Percentiles rank a stretch among this genome's conserved stretches.
phyloP scores from a whole-genome alignment of 2,113 vertebrate genomes.

The Spilogale gracilis region DNA sequence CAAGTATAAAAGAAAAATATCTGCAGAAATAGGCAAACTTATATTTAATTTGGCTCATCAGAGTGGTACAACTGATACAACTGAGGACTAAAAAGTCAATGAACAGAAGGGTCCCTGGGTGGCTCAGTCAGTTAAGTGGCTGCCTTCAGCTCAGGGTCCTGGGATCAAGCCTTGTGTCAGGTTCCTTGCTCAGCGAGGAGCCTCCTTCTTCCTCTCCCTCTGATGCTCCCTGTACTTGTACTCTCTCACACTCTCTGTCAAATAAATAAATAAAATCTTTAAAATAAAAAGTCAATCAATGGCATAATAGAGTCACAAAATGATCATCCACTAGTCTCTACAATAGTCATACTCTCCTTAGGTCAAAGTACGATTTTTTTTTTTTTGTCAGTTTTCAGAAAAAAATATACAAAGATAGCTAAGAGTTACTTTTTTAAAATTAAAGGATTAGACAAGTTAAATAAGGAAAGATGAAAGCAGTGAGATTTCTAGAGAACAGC shows the following conservation, averaged over 20 bases:
- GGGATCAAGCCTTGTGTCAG: neutral
- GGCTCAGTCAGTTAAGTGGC: neutral
- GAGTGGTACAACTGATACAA: neutral
- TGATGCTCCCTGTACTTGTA: neutral
- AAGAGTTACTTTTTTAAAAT: neutral
- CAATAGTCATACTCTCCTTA: neutral
- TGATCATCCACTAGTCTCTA: neutral
- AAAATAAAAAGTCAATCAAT: neutral
- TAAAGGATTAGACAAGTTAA: neutral
- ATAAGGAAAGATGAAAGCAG: neutral
- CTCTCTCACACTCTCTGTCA: neutral
- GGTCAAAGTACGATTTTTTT: neutral
- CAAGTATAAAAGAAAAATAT: neutral
- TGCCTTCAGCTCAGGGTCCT: neutral
- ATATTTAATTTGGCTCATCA: conserved; percentile 39
- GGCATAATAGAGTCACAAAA: neutral
- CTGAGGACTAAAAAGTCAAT: neutral
- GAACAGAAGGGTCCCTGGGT: neutral
- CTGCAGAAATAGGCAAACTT: neutral
- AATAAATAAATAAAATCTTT: neutral
- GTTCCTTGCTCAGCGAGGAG: neutral
- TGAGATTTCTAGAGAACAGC: neutral
- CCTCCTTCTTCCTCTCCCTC: neutral
- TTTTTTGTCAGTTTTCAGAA: neutral
- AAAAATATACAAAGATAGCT: neutral